These are phyloP conservation scores for Arothron firmamentum DNA, from an alignment of 2,113 vertebrate species.

Conservation along the genomic window DNA sequence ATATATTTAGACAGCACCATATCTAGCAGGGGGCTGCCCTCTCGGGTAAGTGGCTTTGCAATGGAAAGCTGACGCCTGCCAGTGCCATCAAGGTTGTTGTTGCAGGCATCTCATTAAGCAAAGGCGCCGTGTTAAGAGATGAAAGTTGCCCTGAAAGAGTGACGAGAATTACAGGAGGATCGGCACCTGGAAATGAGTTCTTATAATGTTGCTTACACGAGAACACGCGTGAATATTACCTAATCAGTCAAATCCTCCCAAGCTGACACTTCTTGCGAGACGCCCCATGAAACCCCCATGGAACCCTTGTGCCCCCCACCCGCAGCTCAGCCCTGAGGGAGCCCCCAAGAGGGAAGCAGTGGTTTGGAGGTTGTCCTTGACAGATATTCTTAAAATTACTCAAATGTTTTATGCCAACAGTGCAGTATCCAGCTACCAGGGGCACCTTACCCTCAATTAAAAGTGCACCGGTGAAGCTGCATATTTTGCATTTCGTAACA, in stretches of 20 bases:
- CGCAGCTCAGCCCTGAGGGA: constrained; percentile 68
- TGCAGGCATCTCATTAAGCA: constrained; percentile 68
- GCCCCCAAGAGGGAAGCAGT: constrained; percentile 68
- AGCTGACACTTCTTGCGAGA: constrained; percentile 74
- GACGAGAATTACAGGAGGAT: constrained; percentile 73
- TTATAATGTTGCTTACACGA: constrained; percentile 78
- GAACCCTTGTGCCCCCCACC: constrained; percentile 56
- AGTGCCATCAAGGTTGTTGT: constrained; percentile 73
- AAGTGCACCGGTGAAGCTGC: constrained; percentile 68
- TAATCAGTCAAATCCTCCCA: constrained; percentile 81
- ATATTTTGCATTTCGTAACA: constrained; percentile 78
- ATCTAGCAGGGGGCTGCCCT: constrained; percentile 66
- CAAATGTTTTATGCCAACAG: constrained; percentile 70
- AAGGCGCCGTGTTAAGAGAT: constrained; percentile 72
- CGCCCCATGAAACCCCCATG: constrained; percentile 54
- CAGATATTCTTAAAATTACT: constrained; percentile 69
- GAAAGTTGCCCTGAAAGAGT: constrained; percentile 63
- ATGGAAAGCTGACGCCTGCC: constrained; percentile 75
- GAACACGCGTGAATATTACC: constrained; percentile 77
- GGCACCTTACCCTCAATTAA: constrained; percentile 76
- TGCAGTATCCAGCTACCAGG: constrained; percentile 56
- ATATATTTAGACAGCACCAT: constrained; percentile 67
- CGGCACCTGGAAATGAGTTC: constrained; percentile 68
- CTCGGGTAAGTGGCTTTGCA: constrained; percentile 77
- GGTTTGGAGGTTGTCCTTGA: constrained; percentile 68